Percentiles rank a stretch among this genome's conserved stretches.
phyloP scores from a whole-genome alignment of 1,140 invertebrate genomes.

The Hydropsyche tenuis region DNA sequence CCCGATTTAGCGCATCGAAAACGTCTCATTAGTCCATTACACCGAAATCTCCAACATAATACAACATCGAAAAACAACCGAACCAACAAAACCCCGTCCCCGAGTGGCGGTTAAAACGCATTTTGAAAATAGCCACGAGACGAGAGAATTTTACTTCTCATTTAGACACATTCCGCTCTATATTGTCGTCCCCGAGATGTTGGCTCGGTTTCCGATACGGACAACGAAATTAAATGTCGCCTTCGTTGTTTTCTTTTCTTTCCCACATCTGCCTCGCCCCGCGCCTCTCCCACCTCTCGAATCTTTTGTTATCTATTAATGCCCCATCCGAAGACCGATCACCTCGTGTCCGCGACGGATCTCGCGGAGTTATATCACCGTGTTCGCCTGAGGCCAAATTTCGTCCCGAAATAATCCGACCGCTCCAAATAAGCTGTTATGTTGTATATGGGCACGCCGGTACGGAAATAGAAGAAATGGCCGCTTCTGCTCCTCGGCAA shows the following conservation, averaged over 20 bases:
- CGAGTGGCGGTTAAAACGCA: too few species aligned
- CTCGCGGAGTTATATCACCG: background rate
- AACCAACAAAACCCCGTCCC: too few species aligned
- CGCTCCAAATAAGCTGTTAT: conserved; percentile 42
- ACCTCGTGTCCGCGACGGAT: background rate
- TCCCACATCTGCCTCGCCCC: too few species aligned
- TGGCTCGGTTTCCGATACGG: conserved; percentile 27
- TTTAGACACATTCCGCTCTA: conserved; percentile 13
- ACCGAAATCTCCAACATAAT: too few species aligned
- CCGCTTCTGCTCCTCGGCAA: too few species aligned
- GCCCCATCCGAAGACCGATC: too few species aligned
- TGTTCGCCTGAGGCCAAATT: conserved; percentile 29
- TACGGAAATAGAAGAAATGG: conserved; percentile 41
- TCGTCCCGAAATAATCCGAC: conserved; percentile 35
- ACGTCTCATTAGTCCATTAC: too few species aligned
- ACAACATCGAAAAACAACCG: too few species aligned
- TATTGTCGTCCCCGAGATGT: conserved; percentile 18
- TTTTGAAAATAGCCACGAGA: background rate
- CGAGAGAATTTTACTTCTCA: conserved; percentile 11
- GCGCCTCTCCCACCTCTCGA: too few species aligned
- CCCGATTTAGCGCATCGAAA: too few species aligned
- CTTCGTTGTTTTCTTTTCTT: background rate
- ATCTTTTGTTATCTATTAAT: too few species aligned
- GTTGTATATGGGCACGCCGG: conserved; percentile 39
- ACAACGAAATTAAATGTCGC: conserved; percentile 27